Evolutionary conservation across 2,888 invertebrate species (phyloP).

Genomic region (Proisotoma minuta): DNA sequence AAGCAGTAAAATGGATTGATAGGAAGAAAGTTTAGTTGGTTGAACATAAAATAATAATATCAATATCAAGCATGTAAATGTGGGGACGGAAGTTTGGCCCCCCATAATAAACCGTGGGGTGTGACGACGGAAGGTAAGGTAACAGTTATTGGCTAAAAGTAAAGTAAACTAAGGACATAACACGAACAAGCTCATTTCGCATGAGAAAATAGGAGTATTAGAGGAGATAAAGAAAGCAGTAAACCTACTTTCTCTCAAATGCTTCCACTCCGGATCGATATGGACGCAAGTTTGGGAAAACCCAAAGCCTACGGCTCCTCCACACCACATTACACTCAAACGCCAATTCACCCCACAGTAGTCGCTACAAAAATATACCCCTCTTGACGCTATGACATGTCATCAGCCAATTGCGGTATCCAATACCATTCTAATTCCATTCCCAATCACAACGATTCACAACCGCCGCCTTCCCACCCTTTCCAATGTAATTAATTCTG

Average conservation of each 20-base stretch:
- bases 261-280: constrained; percentile 9
- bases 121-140: no score
- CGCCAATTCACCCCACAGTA: no score
- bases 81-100: background rate
- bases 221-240: constrained; percentile 19
- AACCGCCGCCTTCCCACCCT: no score
- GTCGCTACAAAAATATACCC: no score
- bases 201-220: constrained; percentile 20
- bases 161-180: background rate
- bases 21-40: background rate
- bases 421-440: no score
- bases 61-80: background rate
- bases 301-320: background rate
- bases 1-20: background rate
- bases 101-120: background rate
- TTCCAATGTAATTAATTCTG: no score
- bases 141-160: no score
- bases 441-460: no score
- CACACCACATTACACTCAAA: no score
- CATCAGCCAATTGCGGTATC: no score
- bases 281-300: background rate
- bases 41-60: constrained; percentile 3
- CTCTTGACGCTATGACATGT: no score
- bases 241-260: constrained; percentile 19
- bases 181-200: constrained; percentile 15